Evolutionary conservation across 1,140 invertebrate species (phyloP), one percentile per base, ranked within the genome.

Genomic region (Trichonephila inaurata): DNA sequence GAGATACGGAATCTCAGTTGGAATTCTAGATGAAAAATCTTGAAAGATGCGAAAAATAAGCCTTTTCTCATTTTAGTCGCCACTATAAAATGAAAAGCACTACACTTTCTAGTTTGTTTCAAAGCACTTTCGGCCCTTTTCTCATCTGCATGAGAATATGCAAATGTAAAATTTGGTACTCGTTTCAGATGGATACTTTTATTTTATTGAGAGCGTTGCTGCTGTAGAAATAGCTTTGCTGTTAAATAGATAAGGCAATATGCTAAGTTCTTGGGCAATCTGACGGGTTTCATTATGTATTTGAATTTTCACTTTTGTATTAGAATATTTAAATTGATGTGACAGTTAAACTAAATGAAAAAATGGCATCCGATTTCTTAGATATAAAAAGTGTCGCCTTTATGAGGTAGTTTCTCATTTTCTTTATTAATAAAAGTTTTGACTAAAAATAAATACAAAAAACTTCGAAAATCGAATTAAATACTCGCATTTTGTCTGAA

Each of bases 11-110:
- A 77, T 77, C 33, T 77, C 72, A 16, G 28, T 19, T 77, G 28
- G 33, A 77, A 77, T 77, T 77, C 33, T 14, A 77, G 33, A 77
- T 77, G 72, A 28, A 24, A 77, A 77, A 19, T 77, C 72, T 77
- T 19, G 72, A 77, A 18, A 40, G 72, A 40, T 18, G 28, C 28
- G 72, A 18, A 77, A 77, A 77, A 19, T 18, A 40, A 64, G 21
- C 4, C 2, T 40, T 69, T 77, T 77, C 72, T 77, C 28, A 77
- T 77, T 77, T 77, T 77, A 77, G 72, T 77, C 33, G 33, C 10
- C 18, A 6, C 14, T 18, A 40, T 19, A 77, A 40, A 77, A 77
- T 77, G 72, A 77, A 77, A 77, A 77, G 72, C 28, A 77, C 33
- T 33, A 18, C 72, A 40, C 28, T 77, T 77, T 6, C 33, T 18